These are phyloP conservation scores for Podocnemis expansa DNA, from an alignment of 2,113 vertebrate genomes.

Conservation along the genomic window DNA sequence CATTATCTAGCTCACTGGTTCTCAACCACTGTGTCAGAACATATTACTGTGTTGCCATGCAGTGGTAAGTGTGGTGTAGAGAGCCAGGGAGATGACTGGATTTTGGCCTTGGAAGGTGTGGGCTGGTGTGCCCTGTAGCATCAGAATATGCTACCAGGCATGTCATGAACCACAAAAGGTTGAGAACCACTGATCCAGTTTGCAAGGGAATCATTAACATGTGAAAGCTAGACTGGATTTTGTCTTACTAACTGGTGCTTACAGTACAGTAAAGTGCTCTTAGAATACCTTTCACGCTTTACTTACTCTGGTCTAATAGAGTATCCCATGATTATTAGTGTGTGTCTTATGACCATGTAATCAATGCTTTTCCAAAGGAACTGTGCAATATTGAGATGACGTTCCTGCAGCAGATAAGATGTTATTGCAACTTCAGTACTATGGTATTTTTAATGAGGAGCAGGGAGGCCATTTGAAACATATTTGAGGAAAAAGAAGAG, in stretches of 20 bases:
- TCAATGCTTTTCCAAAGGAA: background rate
- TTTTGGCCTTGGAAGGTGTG: too few species aligned
- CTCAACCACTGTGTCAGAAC: too few species aligned
- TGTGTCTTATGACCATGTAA: background rate
- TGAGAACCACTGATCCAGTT: constrained; percentile 16
- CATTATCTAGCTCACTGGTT: too few species aligned
- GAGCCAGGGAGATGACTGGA: too few species aligned
- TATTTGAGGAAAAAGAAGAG: rapidly evolving
- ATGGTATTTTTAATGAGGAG: background rate
- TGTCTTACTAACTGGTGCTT: background rate
- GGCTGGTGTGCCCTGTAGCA: too few species aligned
- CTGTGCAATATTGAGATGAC: background rate
- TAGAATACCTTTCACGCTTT: background rate
- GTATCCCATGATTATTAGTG: background rate
- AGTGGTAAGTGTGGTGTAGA: too few species aligned
- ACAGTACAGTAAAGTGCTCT: background rate
- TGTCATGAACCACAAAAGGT: too few species aligned
- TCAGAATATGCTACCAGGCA: too few species aligned
- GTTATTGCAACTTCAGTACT: background rate
- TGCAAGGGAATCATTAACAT: background rate
- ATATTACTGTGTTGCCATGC: too few species aligned
- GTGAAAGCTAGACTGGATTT: background rate
- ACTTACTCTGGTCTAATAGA: background rate
- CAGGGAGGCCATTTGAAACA: background rate
- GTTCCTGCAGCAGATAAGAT: background rate